Conservation (phyloP, 2,797 vertebrate genomes). For the Podarcis siculus region DNA sequence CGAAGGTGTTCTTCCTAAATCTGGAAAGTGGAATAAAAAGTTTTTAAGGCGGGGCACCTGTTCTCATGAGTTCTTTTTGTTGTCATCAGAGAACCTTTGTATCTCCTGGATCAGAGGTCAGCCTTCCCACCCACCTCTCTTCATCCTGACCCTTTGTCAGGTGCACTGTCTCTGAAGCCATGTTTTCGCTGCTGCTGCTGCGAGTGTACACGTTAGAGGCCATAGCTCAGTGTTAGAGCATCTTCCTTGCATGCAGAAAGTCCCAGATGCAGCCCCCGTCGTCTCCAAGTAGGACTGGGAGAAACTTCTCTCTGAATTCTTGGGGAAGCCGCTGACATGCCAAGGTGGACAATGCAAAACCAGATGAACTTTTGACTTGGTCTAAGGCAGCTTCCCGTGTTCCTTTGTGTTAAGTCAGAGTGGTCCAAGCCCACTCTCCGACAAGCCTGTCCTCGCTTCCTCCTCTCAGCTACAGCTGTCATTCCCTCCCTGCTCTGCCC, state of each 20-base stretch:
- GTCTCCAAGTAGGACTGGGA: too few species aligned
- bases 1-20: neutral
- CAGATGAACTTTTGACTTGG: too few species aligned
- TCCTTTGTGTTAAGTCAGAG: neutral
- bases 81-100: neutral
- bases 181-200: neutral
- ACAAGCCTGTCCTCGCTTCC: neutral
- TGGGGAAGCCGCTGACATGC: too few species aligned
- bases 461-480: neutral
- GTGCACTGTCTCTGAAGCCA: neutral
- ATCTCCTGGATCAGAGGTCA: neutral
- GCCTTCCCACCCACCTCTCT: neutral
- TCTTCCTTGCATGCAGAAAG: too few species aligned
- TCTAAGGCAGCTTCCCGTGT: too few species aligned
- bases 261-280: too few species aligned
- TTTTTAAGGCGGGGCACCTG: neutral
- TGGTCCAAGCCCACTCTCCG: neutral
- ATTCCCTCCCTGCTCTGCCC: too few species aligned
- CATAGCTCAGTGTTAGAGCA: too few species aligned
- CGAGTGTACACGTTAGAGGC: too few species aligned
- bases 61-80: neutral
- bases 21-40: neutral
- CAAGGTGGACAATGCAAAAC: too few species aligned
- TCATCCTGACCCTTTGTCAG: neutral
- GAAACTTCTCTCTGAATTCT: too few species aligned